phyloP scores from a whole-genome alignment of 2,888 invertebrate species.

The Diploptera punctata region DNA sequence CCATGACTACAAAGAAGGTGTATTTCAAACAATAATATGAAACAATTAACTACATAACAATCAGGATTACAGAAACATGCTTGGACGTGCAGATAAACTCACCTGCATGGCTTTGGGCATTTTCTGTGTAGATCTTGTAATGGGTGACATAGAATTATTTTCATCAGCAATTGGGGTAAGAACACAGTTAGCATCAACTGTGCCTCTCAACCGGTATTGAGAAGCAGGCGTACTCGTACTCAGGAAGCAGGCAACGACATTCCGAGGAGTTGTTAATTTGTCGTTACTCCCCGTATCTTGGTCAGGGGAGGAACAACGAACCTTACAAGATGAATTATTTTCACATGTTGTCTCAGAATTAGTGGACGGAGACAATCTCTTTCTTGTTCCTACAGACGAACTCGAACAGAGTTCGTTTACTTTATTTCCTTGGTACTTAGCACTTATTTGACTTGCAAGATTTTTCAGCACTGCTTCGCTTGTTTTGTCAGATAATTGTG shows the following conservation, averaged over 20 bases:
- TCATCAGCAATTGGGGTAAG: conserved; percentile 61
- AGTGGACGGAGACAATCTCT: neutral
- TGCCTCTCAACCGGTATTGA: conserved; percentile 32
- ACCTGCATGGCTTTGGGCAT: conserved; percentile 92
- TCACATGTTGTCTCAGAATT: conserved; percentile 10
- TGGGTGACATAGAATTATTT: conserved; percentile 86
- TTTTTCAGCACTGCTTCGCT: neutral
- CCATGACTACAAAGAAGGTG: too few species aligned
- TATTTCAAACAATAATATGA: too few species aligned
- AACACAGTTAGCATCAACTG: conserved; percentile 49
- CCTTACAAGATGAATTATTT: conserved; percentile 16
- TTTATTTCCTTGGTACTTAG: neutral
- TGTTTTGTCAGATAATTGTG: neutral
- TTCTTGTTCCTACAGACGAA: neutral
- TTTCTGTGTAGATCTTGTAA: conserved; percentile 85
- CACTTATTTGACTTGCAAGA: conserved; percentile 18
- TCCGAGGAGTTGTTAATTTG: conserved; percentile 35
- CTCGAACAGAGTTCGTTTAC: neutral
- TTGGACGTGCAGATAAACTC: conserved; percentile 50
- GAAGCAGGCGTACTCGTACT: conserved; percentile 46
- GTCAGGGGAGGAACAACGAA: neutral
- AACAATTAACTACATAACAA: too few species aligned
- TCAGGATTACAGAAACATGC: neutral
- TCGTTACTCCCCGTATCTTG: neutral
- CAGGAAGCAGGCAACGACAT: conserved; percentile 34